Evolutionary conservation across 1,140 invertebrate species (phyloP), one percentile per base, ranked within the genome.

Genomic region (Drosophila santomea): DNA sequence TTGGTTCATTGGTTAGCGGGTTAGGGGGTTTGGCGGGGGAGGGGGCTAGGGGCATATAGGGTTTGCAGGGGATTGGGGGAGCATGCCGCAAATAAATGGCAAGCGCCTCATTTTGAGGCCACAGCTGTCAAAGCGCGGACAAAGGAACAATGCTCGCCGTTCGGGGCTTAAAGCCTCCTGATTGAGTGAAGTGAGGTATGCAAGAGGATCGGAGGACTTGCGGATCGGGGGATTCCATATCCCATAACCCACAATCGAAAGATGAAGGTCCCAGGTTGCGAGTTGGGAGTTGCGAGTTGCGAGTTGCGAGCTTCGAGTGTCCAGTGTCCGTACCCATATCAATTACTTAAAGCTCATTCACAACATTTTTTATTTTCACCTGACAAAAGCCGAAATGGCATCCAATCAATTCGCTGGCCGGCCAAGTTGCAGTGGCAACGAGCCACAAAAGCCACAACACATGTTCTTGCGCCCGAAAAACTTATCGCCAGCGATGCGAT

Each of bases 401-500:
- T 86, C 85, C 86, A 90, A 90, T 90, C 85, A 90, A 90, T 90
- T 90, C 73, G 57, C 56, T 74, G 72, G 72, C 20, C 20, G 20
- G 20, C 67, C 72, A 67, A 51, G 39, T 44, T 39, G 43, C 48
- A 74, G 83, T 80, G 75, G 79, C 83, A 83, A 72, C 67, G 48
- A 75, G 72, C 57, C 69, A 81, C 74, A 67, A 74, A 58, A 55
- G 54, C 58, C 50, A 50, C 83, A 91, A 91, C 91, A 92, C 84
- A 91, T 91, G 91, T 91, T 91, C 90, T 91, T 91, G 91, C 90
- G 90, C 90, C 90, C 90, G 79, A 80, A 91, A 90, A 90, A 90
- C 85, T 90, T 90, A 90, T 90, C 85, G 86, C 85, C 80, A 62
- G 74, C 80, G 84, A 84, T 89, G 84, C 84, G 84, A 89, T 89